These are phyloP conservation scores for Protodeltote pygarga DNA, from an alignment of 2,888 invertebrate species.

Conservation along the genomic window DNA sequence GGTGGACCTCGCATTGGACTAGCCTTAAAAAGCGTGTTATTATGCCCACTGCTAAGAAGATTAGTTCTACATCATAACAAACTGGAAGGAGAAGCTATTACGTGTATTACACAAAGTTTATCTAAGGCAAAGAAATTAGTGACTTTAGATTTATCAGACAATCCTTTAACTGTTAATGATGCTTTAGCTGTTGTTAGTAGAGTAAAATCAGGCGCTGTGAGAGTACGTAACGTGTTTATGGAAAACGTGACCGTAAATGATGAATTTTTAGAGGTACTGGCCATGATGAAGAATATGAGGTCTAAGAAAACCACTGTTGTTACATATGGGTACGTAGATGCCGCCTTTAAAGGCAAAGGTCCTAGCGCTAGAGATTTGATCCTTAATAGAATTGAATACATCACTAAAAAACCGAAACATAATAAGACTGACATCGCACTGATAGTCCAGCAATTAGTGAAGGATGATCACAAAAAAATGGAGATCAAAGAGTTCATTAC, in stretches of 20 bases:
- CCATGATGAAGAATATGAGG: conserved; percentile 48
- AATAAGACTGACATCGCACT: conserved; percentile 61
- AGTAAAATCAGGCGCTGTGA: conserved; percentile 52
- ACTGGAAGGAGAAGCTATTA: conserved; percentile 57
- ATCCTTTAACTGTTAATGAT: conserved; percentile 64
- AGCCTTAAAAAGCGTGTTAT: conserved; percentile 55
- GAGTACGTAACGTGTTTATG: conserved; percentile 60
- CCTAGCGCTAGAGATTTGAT: conserved; percentile 64
- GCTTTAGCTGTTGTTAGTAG: conserved; percentile 57
- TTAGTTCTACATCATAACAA: conserved; percentile 69
- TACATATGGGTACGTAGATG: conserved; percentile 59
- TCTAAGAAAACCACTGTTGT: conserved; percentile 54
- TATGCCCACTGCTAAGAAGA: conserved; percentile 53
- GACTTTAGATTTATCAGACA: conserved; percentile 66
- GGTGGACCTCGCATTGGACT: conserved; percentile 54
- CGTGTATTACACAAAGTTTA: conserved; percentile 47
- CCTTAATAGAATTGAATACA: conserved; percentile 63
- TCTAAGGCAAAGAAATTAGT: conserved; percentile 57
- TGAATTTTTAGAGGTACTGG: conserved; percentile 53
- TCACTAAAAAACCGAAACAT: conserved; percentile 60
- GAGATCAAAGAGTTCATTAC: conserved; percentile 51
- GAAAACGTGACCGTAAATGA: conserved; percentile 63
- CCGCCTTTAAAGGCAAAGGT: conserved; percentile 40
- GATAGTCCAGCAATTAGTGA: conserved; percentile 57
- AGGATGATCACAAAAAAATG: conserved; percentile 54